Base-by-base conservation (phyloP, 1,140 invertebrate genomes). In the Homarus americanus region DNA sequence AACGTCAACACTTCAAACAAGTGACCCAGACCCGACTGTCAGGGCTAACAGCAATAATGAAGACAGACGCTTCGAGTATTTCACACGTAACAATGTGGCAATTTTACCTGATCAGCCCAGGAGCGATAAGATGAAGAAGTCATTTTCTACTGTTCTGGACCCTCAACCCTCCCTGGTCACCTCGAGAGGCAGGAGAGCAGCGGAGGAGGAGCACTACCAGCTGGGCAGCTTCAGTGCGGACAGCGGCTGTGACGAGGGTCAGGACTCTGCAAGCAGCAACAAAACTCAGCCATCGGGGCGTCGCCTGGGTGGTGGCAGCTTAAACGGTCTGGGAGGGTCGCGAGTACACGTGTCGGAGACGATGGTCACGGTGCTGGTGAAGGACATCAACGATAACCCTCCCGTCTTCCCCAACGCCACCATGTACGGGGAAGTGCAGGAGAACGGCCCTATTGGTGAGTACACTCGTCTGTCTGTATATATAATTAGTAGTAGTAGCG, bases 371-470 rank as follows among this genome's bases (percentile, higher is more conserved):
- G 15, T 80, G n/a, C n/a, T 53, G n/a, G 41, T 80, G 28, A 80
- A 80, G 53, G 78, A 80, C 44, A 80, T 66, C 58, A 83, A 83
- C 34, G 82, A 66, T 24, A 63, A 83, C 82, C 20, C 82, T 34
- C 82, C 53, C 9, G 63, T 41, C 36, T 83, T 63, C 38, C 53
- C 82, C 34, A 75, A 86, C 66, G 66, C 66, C 34, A 69, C 58
- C 66, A 86, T 86, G 66, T 86, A n/a, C 32, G 66, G 58, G 12
- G 34, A 86, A 5, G 66, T 86, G n/a, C 66, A 86, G 58, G 66
- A 69, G 66, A 69, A 86, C 38, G 66, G 58, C 7, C 66, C 58
- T 15, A 86, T 86, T 9, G 58, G 66, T 86, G 66, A 69, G 66
- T 86, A 86, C 41, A 53, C 20, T 58, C 20, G 12, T n/a, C 44